phyloP scores from a whole-genome alignment of 2,888 invertebrate genomes.

The Sinotaia quadrata region DNA sequence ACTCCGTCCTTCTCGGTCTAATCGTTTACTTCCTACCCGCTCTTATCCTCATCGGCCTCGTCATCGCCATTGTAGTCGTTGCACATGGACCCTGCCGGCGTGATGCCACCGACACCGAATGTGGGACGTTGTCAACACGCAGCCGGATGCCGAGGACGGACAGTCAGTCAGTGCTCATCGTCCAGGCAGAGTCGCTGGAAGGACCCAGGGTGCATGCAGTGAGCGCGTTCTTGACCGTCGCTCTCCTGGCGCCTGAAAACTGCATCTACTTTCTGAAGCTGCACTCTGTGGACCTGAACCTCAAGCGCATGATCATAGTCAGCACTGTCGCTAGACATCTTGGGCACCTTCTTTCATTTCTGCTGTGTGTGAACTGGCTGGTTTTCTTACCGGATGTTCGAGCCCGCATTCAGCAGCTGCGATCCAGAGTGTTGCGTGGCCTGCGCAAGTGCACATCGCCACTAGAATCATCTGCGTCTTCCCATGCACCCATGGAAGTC shows the following conservation, averaged over 20 bases:
- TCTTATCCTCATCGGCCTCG: slow-evolving; percentile 4
- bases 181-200: neutral
- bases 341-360: too few relatives aligned
- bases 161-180: too few relatives aligned
- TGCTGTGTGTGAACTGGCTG: too few relatives aligned
- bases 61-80: neutral
- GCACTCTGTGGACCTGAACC: neutral
- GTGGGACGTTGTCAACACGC: too few relatives aligned
- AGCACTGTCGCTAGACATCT: too few relatives aligned
- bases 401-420: too few relatives aligned
- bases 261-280: neutral
- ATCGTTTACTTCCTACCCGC: neutral
- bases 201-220: neutral
- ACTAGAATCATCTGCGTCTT: too few relatives aligned
- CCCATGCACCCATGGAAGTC: too few relatives aligned
- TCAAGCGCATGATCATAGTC: too few relatives aligned
- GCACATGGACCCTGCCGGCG: neutral
- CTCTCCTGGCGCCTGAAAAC: neutral
- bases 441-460: too few relatives aligned
- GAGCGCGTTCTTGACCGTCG: neutral
- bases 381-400: too few relatives aligned
- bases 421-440: too few relatives aligned
- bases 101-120: neutral
- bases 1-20: neutral
- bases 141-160: neutral